These are phyloP conservation scores for Drosophila tani DNA, from an alignment of 1,140 invertebrate species.

Conservation along the genomic window DNA sequence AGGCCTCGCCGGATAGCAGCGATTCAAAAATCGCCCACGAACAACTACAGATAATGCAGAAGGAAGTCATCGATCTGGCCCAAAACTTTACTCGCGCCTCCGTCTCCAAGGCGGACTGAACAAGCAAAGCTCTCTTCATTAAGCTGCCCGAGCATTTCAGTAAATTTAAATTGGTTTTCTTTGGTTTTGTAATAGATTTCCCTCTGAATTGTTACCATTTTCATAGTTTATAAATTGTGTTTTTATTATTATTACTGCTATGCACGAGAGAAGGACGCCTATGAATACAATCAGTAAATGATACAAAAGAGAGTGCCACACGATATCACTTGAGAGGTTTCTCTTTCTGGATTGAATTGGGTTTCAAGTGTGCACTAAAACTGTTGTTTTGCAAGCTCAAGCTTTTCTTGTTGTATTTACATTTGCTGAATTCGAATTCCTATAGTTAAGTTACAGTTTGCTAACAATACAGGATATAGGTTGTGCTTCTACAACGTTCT, in stretches of 20 bases:
- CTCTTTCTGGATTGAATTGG: constrained; percentile 26
- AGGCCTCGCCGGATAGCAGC: constrained; percentile 77
- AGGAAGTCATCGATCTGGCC: constrained; percentile 86
- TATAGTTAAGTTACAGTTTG: constrained; percentile 11
- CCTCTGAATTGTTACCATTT: constrained; percentile 49
- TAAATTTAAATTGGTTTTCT: constrained; percentile 44
- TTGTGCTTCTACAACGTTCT: constrained; percentile 24
- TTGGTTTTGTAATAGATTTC: constrained; percentile 44
- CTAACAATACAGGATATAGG: constrained; percentile 20
- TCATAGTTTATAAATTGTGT: constrained; percentile 71
- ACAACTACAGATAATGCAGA: constrained; percentile 78
- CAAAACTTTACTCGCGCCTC: constrained; percentile 86
- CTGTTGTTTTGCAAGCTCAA: constrained; percentile 19
- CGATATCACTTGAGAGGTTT: constrained; percentile 58
- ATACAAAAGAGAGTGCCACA: constrained; percentile 53
- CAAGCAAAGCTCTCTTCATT: not conserved
- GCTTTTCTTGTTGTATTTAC: constrained; percentile 11
- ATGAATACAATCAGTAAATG: constrained; percentile 62
- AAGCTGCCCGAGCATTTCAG: constrained; percentile 3
- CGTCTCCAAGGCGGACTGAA: constrained; percentile 71
- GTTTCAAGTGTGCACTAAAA: not conserved
- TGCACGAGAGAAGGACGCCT: constrained; percentile 49
- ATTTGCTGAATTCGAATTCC: not conserved
- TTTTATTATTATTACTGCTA: constrained; percentile 68
- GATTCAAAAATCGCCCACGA: constrained; percentile 84